A percentile compares a stretch with the other conserved stretches of the same genome.
These are phyloP conservation scores for Coendou prehensilis DNA, from an alignment of 2,797 vertebrate genomes.

Conservation along the genomic window DNA sequence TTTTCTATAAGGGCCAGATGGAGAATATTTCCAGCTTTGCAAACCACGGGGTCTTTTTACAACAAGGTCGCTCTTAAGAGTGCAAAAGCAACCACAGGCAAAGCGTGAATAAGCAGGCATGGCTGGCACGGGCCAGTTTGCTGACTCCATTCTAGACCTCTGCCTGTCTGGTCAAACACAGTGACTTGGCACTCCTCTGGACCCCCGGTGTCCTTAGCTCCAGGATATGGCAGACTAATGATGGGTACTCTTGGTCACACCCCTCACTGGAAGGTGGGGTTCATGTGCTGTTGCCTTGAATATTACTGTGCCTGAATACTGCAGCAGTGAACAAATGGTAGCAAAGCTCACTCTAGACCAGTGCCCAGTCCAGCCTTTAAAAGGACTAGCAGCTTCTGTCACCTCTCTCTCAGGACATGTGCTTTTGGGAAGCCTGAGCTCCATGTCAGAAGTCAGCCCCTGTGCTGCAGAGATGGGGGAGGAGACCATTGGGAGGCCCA, in stretches of 20 bases:
- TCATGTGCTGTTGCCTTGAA: background rate
- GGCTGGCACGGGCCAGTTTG: background rate
- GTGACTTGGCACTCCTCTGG: background rate
- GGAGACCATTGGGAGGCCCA: too few species aligned
- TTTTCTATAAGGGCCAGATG: background rate
- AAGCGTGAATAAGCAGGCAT: fast-evolving
- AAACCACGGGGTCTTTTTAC: background rate
- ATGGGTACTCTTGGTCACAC: background rate
- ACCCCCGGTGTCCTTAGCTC: background rate
- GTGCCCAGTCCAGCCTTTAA: background rate
- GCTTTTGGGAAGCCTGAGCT: background rate
- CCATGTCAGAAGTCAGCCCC: background rate
- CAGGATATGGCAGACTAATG: background rate
- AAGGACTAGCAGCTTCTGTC: background rate
- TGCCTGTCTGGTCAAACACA: background rate
- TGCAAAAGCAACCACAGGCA: background rate
- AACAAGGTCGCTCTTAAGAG: background rate
- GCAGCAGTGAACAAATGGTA: background rate
- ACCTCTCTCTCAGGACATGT: background rate
- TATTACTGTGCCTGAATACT: background rate
- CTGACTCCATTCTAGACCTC: background rate
- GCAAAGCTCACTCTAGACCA: background rate
- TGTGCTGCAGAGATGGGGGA: background rate
- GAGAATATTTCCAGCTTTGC: background rate
- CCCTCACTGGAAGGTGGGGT: background rate